Base-by-base conservation (phyloP, 2,113 vertebrate species). In the Abramis brama region DNA sequence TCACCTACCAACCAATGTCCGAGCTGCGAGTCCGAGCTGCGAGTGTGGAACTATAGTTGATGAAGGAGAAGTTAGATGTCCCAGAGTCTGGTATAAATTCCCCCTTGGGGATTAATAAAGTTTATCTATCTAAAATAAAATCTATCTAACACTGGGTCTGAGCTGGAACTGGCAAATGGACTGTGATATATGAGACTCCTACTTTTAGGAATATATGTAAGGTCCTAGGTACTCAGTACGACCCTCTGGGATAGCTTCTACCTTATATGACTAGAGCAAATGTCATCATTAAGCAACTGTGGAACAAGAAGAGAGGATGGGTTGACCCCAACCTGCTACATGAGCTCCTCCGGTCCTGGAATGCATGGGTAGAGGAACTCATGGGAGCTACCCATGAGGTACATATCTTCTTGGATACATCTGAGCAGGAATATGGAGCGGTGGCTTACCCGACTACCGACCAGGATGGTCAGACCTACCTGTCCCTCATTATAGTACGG, bases 321-420 rank as follows among this genome's bases (percentile, higher is more conserved):
- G 83, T 85, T 21, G 55, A 87, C 45, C 71, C 83, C 1, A 21
- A 60, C 23, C 74, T 84, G 0, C 76, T 77, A 0, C 13, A 12
- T 1, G 74, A 79, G 5, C 64, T 75, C 1, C 12, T 83, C 8
- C 33, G 83, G 6, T 25, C 60, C 7, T 89, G 83, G 76, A 60
- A 23, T 15, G 1, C n/a, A 17, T 89, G 85, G 87, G 85, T 85
- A 15, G 60, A 27, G 2, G 85, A 85, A 55, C 52, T 87, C 1
- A 64, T 15, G 6, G 52, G 17, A 3, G 19, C 19, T 6, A 78
- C 12, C 9, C 33, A 9, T 2, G 59, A 79, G n/a, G 12, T 89
- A 0, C 85, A 86, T 52, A 62, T 88, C 15, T 86, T 90, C 10
- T 80, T 57, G 0, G 84, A 89, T 68, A 86, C 89, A 0, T 90